Percentiles rank a stretch among this genome's conserved stretches.
phyloP scores from a whole-genome alignment of 2,888 invertebrate species.

The Idaea biselata region DNA sequence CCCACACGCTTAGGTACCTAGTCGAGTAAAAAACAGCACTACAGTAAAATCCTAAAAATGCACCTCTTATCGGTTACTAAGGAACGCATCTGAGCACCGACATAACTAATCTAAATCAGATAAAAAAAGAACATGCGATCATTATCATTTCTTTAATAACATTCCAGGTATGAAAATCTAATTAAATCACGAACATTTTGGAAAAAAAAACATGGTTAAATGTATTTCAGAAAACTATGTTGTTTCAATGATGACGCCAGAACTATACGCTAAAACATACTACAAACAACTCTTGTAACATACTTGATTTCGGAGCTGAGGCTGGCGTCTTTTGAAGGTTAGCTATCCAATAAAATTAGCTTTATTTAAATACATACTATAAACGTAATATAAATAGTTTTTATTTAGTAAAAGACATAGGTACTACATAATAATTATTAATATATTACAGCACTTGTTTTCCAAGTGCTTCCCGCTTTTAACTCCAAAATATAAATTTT shows the following conservation, averaged over 20 bases:
- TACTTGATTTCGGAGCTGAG: constrained; percentile 59
- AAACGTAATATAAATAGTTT: constrained; percentile 8
- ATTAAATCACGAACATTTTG: too few relatives aligned
- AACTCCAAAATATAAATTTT: too few relatives aligned
- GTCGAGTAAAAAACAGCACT: too few relatives aligned
- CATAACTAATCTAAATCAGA: not conserved
- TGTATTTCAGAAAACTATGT: too few relatives aligned
- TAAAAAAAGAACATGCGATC: not conserved
- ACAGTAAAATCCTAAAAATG: too few relatives aligned
- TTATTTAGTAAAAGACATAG: not conserved
- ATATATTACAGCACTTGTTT: too few relatives aligned
- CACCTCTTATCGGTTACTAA: not conserved
- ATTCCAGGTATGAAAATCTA: not conserved
- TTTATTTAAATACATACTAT: constrained; percentile 23
- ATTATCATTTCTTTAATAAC: not conserved
- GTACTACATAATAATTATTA: too few relatives aligned
- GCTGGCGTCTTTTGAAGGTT: constrained; percentile 62
- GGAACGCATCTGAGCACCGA: not conserved
- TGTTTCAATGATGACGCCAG: not conserved
- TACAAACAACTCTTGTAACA: constrained; percentile 65
- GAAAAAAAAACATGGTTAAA: too few relatives aligned
- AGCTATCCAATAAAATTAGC: constrained; percentile 43
- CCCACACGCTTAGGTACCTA: too few relatives aligned
- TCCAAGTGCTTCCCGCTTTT: too few relatives aligned
- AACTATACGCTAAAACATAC: constrained; percentile 15